A percentile compares a stretch with the other conserved stretches of the same genome.
phyloP scores from a whole-genome alignment of 2,888 invertebrate genomes.

The Trichacis sp. region DNA sequence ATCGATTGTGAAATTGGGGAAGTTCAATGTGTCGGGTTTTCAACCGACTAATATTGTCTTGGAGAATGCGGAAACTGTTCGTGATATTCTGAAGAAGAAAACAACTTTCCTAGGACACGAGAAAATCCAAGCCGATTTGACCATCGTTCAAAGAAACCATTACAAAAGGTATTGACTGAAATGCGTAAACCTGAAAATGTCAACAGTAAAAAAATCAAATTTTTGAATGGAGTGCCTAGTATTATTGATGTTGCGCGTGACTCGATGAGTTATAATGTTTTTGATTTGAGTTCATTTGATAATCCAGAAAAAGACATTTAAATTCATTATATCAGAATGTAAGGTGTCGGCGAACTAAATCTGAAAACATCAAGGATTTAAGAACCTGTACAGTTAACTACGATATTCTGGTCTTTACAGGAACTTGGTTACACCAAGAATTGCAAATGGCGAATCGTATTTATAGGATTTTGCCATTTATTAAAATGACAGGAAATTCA shows the following conservation, averaged over 20 bases:
- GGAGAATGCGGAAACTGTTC: neutral
- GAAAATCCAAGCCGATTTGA: conserved; percentile 1
- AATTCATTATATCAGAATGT: neutral
- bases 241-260: neutral
- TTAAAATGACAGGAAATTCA: neutral
- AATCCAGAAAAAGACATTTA: neutral
- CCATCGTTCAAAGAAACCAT: neutral
- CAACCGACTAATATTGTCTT: neutral
- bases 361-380: neutral
- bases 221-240: neutral
- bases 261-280: neutral
- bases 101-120: neutral
- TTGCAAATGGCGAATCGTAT: neutral
- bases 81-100: conserved; percentile 1
- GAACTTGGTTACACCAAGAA: neutral
- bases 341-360: neutral
- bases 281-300: neutral
- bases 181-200: neutral
- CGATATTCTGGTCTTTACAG: neutral
- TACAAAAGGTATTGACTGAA: neutral
- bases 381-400: neutral
- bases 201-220: neutral
- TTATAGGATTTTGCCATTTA: neutral
- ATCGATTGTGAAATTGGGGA: conserved; percentile 41
- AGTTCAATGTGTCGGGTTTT: neutral